Evolutionary conservation across 2,797 vertebrate species (phyloP), one percentile per base, ranked within the genome.

Genomic region (Zalophus californianus): DNA sequence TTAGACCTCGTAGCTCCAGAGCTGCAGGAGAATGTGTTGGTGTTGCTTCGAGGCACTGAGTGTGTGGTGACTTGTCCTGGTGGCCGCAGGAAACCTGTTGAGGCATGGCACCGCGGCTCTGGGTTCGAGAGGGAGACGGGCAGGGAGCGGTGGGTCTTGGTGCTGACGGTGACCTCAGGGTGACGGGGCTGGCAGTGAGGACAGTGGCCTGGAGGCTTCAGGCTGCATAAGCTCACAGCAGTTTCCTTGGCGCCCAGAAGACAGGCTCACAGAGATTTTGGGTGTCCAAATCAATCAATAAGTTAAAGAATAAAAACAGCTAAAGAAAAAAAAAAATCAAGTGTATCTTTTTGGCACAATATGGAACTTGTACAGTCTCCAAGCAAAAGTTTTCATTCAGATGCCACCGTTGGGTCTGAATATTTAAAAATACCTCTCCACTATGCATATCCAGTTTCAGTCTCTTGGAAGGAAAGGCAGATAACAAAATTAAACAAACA

Each of bases 391-490:
- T 97, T 98, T 96, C 95, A 95, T 91, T 96, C 95, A 94, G 89
- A 92, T 91, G 82, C 44, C 77, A 70, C 88, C 79, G 44, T 84
- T 96, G 54, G 52, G 85, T 97, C 90, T 77, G 97, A 96, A 64
- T 97, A 94, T 96, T 97, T 97, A 95, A 97, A 98, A 97, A 94
- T 97, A 95, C 86, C 96, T 96, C 95, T 92, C 90, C 73, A 92
- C 85, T 20, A 93, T 94, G 82, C 23, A 25, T 27, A 93, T 75
- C 92, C 86, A 93, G 87, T 94, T 97, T 96, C 86, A 96, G 90
- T 90, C 92, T 95, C 85, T 96, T 90, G 94, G 95, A 96, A 95
- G 48, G 62, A 90, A 88, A 95, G 97, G 64, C 15, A 75, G 90
- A 87, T 92, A 91, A 92, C 52, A 96, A 75, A 95, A 97, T 84